Conservation (phyloP, 2,113 vertebrate genomes). For the Ctenodactylus gundi region DNA sequence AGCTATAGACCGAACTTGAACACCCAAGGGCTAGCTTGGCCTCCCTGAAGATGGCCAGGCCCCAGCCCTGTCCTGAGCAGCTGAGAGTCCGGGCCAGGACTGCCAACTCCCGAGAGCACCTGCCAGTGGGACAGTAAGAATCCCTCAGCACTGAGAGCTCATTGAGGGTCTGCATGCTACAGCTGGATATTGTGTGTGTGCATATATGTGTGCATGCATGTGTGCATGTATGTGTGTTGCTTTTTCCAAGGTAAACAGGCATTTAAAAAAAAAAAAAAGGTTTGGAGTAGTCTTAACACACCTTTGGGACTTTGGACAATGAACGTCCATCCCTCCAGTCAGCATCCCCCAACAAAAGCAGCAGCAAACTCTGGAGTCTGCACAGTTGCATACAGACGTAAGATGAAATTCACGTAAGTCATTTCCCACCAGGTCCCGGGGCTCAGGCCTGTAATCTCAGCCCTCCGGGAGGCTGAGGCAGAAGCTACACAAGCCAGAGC, state of each 20-base stretch:
- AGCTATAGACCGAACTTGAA: not conserved
- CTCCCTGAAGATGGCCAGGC: too few relatives aligned
- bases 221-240: not conserved
- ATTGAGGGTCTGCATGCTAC: not conserved
- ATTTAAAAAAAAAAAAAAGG: not conserved
- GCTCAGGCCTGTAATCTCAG: too few relatives aligned
- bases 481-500: too few relatives aligned
- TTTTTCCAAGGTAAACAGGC: not conserved
- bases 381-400: not conserved
- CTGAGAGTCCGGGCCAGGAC: not conserved
- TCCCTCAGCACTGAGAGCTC: rapidly evolving
- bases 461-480: too few relatives aligned
- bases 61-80: not conserved
- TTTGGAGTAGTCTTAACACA: not conserved
- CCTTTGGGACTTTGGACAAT: not conserved
- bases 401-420: not conserved
- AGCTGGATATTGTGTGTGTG: too few relatives aligned
- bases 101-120: rapidly evolving
- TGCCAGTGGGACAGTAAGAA: rapidly evolving
- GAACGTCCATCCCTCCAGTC: not conserved
- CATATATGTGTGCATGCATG: not conserved
- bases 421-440: too few relatives aligned
- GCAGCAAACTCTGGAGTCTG: too few relatives aligned
- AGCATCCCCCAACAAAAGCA: rapidly evolving
- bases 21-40: not conserved